These are phyloP conservation scores for Zelleria hepariella DNA, from an alignment of 2,888 invertebrate species.

Conservation along the genomic window DNA sequence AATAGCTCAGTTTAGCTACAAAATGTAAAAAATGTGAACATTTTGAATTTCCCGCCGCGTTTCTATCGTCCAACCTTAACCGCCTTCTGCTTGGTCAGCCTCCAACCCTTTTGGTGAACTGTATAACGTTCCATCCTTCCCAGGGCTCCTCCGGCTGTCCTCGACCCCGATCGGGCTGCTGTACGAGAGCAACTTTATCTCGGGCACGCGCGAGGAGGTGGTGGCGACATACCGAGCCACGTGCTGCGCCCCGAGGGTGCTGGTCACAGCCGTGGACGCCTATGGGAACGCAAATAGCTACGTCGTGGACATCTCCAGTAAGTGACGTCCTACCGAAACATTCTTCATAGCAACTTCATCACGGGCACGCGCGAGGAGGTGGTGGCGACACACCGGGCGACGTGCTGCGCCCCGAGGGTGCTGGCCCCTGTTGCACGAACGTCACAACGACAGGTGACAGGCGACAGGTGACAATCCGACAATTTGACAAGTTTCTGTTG, in stretches of 20 bases:
- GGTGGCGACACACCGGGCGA: slow-evolving; percentile 76
- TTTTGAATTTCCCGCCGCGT: too few relatives aligned
- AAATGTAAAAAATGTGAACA: too few relatives aligned
- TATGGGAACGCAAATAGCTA: slow-evolving; percentile 76
- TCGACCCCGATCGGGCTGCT: slow-evolving; percentile 74
- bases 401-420: slow-evolving; percentile 80
- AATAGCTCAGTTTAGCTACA: too few relatives aligned
- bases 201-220: slow-evolving; percentile 78
- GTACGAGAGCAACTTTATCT: slow-evolving; percentile 74
- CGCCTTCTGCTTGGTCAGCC: too few relatives aligned
- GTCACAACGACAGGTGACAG: too few relatives aligned
- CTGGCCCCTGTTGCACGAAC: too few relatives aligned
- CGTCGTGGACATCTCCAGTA: slow-evolving; percentile 71
- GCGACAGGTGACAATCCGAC: too few relatives aligned
- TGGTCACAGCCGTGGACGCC: slow-evolving; percentile 78
- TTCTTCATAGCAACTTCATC: slow-evolving; percentile 73
- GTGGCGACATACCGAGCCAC: slow-evolving; percentile 78
- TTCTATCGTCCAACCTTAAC: too few relatives aligned
- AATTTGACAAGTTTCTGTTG: too few relatives aligned
- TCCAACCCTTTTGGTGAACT: too few relatives aligned
- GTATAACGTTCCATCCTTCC: too few relatives aligned
- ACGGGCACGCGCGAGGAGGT: slow-evolving; percentile 78
- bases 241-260: slow-evolving; percentile 79
- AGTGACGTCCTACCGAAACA: too few relatives aligned
- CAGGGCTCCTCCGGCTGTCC: slow-evolving; percentile 73